Evolutionary conservation across 2,797 vertebrate species (phyloP).

Genomic region (Chaenodraco wilsoni): DNA sequence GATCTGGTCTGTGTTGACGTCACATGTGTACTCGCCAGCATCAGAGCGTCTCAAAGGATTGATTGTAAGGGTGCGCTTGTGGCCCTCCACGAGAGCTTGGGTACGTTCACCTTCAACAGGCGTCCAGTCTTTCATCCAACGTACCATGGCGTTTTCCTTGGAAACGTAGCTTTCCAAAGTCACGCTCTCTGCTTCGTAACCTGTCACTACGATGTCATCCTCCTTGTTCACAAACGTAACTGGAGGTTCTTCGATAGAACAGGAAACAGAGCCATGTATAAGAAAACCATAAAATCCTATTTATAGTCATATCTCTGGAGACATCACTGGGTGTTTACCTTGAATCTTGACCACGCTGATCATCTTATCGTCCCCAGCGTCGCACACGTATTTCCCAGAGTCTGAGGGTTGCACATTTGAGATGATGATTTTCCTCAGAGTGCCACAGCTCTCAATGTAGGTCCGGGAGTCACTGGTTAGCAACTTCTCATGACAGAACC

Average conservation of each 20-base stretch:
- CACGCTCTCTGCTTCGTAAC: conserved; percentile 86
- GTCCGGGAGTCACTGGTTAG: conserved; percentile 82
- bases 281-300: rapidly evolving
- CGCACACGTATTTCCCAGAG: conserved; percentile 92
- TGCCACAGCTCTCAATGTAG: conserved; percentile 86
- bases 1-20: conserved; percentile 85
- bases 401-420: conserved; percentile 82
- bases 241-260: conserved; percentile 70
- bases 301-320: not conserved
- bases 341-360: conserved; percentile 87
- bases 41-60: conserved; percentile 83
- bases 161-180: conserved; percentile 84
- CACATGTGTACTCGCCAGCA: conserved; percentile 88
- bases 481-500: conserved; percentile 91
- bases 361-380: conserved; percentile 89
- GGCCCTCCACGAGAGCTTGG: conserved; percentile 78
- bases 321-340: conserved; percentile 79
- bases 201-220: conserved; percentile 76
- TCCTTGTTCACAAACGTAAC: conserved; percentile 85
- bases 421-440: conserved; percentile 86
- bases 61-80: conserved; percentile 84
- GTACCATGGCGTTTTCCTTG: conserved; percentile 76
- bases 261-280: not conserved
- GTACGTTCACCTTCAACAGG: conserved; percentile 82
- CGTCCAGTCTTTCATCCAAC: conserved; percentile 88